These are phyloP conservation scores for Polyommatus iphigenia DNA, from an alignment of 2,888 invertebrate genomes.

Conservation along the genomic window DNA sequence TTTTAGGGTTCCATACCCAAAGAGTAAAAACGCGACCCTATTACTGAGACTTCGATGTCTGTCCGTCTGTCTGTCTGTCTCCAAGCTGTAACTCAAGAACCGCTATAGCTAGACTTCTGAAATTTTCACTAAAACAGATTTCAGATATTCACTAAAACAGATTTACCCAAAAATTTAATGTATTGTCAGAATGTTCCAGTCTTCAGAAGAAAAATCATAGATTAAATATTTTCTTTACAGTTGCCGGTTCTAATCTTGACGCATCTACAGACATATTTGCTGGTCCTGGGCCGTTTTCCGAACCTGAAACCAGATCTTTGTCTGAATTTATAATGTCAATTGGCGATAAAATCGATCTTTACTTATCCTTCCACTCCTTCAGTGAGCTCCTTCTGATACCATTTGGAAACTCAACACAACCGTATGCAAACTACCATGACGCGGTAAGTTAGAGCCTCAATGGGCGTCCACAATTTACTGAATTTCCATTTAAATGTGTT, in stretches of 20 bases:
- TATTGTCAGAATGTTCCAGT: too few relatives aligned
- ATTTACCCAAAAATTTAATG: too few relatives aligned
- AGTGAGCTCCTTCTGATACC: constrained; percentile 85
- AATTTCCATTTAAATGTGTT: too few relatives aligned
- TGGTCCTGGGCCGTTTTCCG: constrained; percentile 85
- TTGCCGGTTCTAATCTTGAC: constrained; percentile 76
- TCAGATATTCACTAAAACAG: too few relatives aligned
- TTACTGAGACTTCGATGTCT: too few relatives aligned
- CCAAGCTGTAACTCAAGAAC: too few relatives aligned
- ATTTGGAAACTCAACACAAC: constrained; percentile 82
- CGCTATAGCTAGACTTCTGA: too few relatives aligned
- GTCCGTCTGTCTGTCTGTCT: too few relatives aligned
- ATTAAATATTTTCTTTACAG: constrained; percentile 43
- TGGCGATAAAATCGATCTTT: constrained; percentile 77
- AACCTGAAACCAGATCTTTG: constrained; percentile 81
- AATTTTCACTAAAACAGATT: too few relatives aligned
- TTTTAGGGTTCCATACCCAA: too few relatives aligned
- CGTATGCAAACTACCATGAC: constrained; percentile 80
- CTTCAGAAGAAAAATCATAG: background rate
- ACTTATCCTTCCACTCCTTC: constrained; percentile 87
- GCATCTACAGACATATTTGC: constrained; percentile 83
- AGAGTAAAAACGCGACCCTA: too few relatives aligned
- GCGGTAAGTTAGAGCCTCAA: constrained; percentile 56
- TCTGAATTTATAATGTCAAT: constrained; percentile 77
- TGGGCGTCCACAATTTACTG: too few relatives aligned